These are phyloP conservation scores for Furcula furcula DNA, from an alignment of 2,888 invertebrate species.

Conservation along the genomic window DNA sequence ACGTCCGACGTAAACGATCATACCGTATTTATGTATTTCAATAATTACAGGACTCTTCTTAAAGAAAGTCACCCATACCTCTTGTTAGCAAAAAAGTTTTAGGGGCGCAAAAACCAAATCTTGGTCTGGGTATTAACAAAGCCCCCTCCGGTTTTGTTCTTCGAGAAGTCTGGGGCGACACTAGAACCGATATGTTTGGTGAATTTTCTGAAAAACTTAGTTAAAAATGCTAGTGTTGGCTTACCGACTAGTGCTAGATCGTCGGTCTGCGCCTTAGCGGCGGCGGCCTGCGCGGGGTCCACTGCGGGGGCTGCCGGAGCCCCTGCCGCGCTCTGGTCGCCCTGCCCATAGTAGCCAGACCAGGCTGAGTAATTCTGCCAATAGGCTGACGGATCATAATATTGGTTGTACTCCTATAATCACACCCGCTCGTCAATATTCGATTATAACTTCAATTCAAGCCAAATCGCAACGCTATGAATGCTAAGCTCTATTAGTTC, in stretches of 20 bases:
- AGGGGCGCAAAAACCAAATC: too few relatives aligned
- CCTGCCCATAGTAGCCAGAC: slow-evolving; percentile 89
- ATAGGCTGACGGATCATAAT: slow-evolving; percentile 91
- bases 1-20: too few relatives aligned
- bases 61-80: too few relatives aligned
- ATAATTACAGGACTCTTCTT: too few relatives aligned
- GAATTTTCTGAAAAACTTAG: too few relatives aligned
- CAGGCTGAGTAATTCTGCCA: slow-evolving; percentile 94
- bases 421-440: slow-evolving; percentile 43
- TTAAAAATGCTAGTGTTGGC: too few relatives aligned
- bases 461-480: not conserved
- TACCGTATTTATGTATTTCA: too few relatives aligned
- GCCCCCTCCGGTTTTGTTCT: too few relatives aligned
- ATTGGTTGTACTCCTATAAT: slow-evolving; percentile 86
- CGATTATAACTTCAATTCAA: slow-evolving; percentile 3
- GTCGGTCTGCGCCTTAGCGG: slow-evolving; percentile 77
- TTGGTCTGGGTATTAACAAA: too few relatives aligned
- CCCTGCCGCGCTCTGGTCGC: slow-evolving; percentile 79
- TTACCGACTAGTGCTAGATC: slow-evolving; percentile 89
- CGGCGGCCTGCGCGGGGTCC: slow-evolving; percentile 52
- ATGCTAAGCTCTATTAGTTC: slow-evolving; percentile 1
- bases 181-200: too few relatives aligned
- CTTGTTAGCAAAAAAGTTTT: too few relatives aligned
- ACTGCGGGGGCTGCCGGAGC: slow-evolving; percentile 35
- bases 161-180: too few relatives aligned